Evolutionary conservation across 2,113 vertebrate species (phyloP).

Genomic region (Lasiurus borealis): DNA sequence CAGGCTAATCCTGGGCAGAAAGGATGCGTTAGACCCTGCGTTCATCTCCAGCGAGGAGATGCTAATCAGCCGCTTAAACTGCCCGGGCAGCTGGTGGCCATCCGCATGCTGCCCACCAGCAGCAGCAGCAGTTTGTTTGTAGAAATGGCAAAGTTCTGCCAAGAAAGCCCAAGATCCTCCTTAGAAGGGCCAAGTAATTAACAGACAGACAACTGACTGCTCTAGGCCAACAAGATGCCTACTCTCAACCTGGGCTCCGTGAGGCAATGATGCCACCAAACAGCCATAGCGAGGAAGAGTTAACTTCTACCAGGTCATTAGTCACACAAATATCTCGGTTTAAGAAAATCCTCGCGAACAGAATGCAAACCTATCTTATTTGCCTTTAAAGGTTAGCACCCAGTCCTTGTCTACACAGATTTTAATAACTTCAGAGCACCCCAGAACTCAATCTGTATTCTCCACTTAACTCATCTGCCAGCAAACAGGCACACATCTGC

Average conservation of each 20-base stretch:
- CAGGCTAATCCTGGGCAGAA: background rate
- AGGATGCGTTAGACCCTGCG: background rate
- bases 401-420: background rate
- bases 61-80: background rate
- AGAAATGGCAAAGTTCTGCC: background rate
- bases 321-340: background rate
- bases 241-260: background rate
- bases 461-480: background rate
- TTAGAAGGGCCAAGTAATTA: background rate
- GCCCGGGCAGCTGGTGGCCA: no score
- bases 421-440: background rate
- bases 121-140: background rate
- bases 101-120: no score
- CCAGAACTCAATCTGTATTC: background rate
- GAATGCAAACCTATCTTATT: background rate
- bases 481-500: background rate
- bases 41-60: background rate
- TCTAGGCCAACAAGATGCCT: background rate
- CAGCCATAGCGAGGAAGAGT: background rate
- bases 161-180: background rate
- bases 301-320: background rate
- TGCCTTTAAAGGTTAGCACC: background rate
- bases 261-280: background rate
- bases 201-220: background rate
- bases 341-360: background rate